Base-by-base conservation (phyloP, 2,113 vertebrate genomes). In the Hippocampus comes region DNA sequence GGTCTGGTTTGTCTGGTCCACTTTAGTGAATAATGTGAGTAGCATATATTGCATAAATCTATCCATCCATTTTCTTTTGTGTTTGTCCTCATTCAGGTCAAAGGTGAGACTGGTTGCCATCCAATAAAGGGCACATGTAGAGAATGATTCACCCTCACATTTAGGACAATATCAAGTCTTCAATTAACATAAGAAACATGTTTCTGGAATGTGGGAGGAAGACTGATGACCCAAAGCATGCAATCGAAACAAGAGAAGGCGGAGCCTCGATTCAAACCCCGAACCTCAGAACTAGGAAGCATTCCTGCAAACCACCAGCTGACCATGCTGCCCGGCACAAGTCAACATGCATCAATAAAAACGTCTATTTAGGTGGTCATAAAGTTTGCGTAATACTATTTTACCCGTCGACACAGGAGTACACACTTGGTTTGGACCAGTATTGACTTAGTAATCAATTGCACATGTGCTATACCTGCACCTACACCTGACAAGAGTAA, bases 401-500 rank as follows among this genome's bases (percentile, higher is more conserved):
- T 6, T 0, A 27, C n/a, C 15, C 2, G 4, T 21, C 38, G 14
- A 42, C 3, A 1, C 18, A 41, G 12, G 23, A 43, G 10, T 27
- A 48, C 6, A 25, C n/a, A 48, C 30, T 25, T 25, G 42, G 27
- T 56, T 43, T 59, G 1, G 59, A 77, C 4, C 6, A n/a, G 11
- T 51, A 59, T 12, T 75, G 41, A 76, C 73, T 30, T 53, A 1
- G 43, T 53, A 69, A 75, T 75, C 56, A n/a, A 14, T 30, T 27
- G 42, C 59, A 81, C 42, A 67, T 49, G 68, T 14, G 68, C 30
- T 25, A 27, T 25, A 48, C 11, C 56, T 67, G n/a, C 0, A 48
- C 6, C 66, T 43, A n/a, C 34, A 11, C 41, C 2, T 27, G 27
- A 30, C 27, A 64, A 20, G 57, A 18, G 9, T 25, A 12, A 59